These are phyloP conservation scores for Gallinago nigripennis DNA, from an alignment of 2,797 vertebrate genomes.

Conservation along the genomic window DNA sequence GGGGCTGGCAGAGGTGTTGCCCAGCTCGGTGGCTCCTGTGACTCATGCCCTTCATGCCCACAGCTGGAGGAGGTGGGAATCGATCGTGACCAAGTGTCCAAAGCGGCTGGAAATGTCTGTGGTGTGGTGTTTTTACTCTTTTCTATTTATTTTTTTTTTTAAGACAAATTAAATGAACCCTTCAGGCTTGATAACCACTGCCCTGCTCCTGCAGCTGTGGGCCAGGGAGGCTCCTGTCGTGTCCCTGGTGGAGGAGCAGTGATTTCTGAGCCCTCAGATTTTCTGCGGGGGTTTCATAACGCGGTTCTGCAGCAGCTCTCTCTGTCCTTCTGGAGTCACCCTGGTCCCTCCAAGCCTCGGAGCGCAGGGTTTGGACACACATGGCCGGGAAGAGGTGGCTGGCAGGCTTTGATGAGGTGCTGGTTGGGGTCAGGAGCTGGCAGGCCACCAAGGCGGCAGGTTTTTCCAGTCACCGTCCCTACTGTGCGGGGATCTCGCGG, in stretches of 20 bases:
- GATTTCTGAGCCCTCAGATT: background rate
- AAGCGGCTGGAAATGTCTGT: background rate
- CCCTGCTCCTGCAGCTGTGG: background rate
- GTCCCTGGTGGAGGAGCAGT: background rate
- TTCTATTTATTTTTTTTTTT: background rate
- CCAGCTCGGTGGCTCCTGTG: background rate
- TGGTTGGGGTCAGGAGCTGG: background rate
- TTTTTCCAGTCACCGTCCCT: background rate
- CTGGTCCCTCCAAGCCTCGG: background rate
- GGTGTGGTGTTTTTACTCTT: background rate
- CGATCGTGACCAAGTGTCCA: background rate
- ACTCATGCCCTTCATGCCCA: background rate
- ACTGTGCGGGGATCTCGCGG: background rate
- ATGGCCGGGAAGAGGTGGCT: background rate
- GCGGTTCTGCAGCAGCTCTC: background rate
- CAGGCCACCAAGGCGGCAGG: background rate
- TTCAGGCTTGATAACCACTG: background rate
- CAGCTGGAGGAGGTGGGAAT: background rate
- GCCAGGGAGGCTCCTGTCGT: background rate
- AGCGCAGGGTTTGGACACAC: background rate
- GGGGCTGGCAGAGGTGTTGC: background rate
- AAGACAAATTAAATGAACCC: background rate
- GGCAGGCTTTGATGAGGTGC: background rate
- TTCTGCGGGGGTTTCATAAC: background rate
- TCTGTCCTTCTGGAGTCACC: background rate